These are phyloP conservation scores for Sarcophaga peregrina DNA, from an alignment of 1,140 invertebrate species.

Conservation along the genomic window DNA sequence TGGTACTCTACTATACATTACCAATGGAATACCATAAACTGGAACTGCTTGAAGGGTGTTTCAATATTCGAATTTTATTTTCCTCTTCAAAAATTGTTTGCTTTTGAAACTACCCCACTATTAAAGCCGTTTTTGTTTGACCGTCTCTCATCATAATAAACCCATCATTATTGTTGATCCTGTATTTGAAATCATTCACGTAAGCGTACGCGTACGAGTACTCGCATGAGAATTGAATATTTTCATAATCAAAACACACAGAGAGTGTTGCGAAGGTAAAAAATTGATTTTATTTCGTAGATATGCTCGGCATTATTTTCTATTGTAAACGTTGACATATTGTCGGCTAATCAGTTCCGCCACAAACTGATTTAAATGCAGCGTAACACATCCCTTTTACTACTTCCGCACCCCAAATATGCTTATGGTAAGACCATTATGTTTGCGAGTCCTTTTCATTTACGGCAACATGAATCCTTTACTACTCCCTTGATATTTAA, in stretches of 20 bases:
- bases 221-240: background rate
- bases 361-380: constrained; percentile 34
- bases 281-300: constrained; percentile 19
- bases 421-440: too few species aligned
- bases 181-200: background rate
- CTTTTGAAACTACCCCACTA: background rate
- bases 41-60: too few species aligned
- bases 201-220: too few species aligned
- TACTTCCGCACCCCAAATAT: background rate
- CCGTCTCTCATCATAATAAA: background rate
- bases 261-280: constrained; percentile 14
- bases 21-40: too few species aligned
- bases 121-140: background rate
- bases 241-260: too few species aligned
- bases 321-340: constrained; percentile 57
- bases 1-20: too few species aligned
- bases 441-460: background rate
- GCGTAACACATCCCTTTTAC: background rate
- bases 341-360: constrained; percentile 67
- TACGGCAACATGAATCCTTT: constrained; percentile 33
- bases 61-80: too few species aligned
- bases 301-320: background rate
- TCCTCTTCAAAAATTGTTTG: too few species aligned
- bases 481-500: constrained; percentile 40
- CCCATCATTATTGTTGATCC: constrained; percentile 11